Conservation (phyloP, 2,888 invertebrate genomes). For the Andrena fulva region DNA sequence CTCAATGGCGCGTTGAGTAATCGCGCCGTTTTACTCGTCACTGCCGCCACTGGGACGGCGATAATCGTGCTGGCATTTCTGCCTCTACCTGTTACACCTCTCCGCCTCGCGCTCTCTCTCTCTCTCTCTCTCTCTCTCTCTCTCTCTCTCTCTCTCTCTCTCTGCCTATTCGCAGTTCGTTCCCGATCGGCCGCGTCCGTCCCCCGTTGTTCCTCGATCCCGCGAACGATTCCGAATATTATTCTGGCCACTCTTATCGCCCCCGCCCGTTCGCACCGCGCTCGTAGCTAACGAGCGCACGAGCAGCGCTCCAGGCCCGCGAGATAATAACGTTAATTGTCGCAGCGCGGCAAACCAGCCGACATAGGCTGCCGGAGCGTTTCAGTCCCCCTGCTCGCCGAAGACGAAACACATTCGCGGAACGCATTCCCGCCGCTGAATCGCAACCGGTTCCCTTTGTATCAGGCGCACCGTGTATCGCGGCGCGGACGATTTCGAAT, state of each 20-base stretch:
- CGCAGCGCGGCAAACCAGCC: background rate
- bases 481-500: conserved; percentile 57
- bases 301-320: background rate
- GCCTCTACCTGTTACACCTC: conserved; percentile 73
- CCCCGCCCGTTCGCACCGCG: background rate
- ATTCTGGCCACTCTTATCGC: background rate
- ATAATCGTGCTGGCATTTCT: conserved; percentile 73
- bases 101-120: background rate
- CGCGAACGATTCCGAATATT: background rate
- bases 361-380: background rate
- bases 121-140: too few relatives aligned
- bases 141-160: background rate
- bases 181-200: conserved; percentile 21
- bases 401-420: conserved; percentile 48
- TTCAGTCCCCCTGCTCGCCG: background rate
- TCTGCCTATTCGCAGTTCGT: conserved; percentile 67
- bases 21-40: conserved; percentile 65
- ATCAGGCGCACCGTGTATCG: conserved; percentile 51
- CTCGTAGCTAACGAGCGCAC: background rate
- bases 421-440: conserved; percentile 52
- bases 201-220: background rate
- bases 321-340: conserved; percentile 26
- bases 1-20: conserved; percentile 75
- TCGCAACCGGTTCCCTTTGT: conserved; percentile 61
- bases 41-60: conserved; percentile 49